Evolutionary conservation across 2,888 invertebrate genomes (phyloP).

Genomic region (Stenchaetothrips biformis): DNA sequence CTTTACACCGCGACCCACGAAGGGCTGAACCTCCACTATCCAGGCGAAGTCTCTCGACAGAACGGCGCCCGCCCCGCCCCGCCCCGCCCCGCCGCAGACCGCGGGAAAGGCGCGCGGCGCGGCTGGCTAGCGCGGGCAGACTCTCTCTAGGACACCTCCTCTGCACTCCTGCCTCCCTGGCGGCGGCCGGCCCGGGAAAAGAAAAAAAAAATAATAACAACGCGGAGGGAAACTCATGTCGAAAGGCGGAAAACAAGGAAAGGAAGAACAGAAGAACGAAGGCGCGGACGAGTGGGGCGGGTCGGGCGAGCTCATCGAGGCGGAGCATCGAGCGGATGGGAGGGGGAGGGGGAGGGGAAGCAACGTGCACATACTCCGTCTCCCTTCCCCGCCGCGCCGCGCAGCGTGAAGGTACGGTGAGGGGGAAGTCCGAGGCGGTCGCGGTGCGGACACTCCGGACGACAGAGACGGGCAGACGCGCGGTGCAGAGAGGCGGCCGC

Average conservation of each 20-base stretch:
- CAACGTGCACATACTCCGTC: not conserved
- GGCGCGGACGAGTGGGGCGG: not conserved
- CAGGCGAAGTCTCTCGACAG: not conserved
- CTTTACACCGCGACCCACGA: too few species aligned
- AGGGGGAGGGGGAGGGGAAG: not conserved
- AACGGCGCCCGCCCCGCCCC: not conserved
- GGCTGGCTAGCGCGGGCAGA: too few species aligned
- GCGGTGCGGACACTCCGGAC: too few species aligned
- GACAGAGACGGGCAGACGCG: too few species aligned
- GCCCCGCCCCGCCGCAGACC: not conserved
- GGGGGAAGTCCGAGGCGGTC: too few species aligned
- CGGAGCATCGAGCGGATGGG: not conserved
- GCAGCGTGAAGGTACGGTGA: too few species aligned
- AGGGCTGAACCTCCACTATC: too few species aligned
- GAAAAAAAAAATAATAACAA: not conserved
- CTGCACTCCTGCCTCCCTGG: not conserved
- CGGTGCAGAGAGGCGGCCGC: not conserved
- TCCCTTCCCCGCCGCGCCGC: not conserved
- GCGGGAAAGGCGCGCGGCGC: not conserved
- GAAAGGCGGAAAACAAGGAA: not conserved
- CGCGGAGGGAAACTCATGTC: not conserved
- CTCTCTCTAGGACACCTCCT: not conserved
- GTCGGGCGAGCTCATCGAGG: not conserved
- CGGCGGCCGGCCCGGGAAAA: not conserved
- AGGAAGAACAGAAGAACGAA: not conserved